phyloP scores from a whole-genome alignment of 2,888 invertebrate genomes.

The Marronus borbonicus region DNA sequence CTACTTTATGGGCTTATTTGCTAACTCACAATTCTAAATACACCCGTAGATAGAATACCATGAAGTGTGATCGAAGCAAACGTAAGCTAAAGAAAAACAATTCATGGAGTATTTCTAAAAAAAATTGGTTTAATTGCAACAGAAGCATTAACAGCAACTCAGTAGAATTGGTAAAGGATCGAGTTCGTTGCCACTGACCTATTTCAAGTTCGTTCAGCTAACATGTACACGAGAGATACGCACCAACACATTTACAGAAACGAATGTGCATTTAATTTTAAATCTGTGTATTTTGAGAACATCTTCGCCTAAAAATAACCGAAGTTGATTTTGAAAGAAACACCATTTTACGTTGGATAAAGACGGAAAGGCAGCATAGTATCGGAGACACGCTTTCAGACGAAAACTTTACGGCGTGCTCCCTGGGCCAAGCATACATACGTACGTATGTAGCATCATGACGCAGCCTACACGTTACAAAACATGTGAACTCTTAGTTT shows the following conservation, averaged over 20 bases:
- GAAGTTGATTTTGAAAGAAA: slow-evolving; percentile 49
- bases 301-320: slow-evolving; percentile 58
- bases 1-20: no score
- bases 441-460: background rate
- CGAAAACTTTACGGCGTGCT: slow-evolving; percentile 2
- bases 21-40: no score
- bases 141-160: slow-evolving; percentile 14
- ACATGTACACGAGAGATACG: slow-evolving; percentile 54
- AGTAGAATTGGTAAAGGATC: slow-evolving; percentile 49
- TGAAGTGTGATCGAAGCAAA: no score
- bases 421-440: background rate
- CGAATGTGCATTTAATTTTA: slow-evolving; percentile 57
- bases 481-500: background rate
- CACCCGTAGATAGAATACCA: no score
- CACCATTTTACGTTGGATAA: slow-evolving; percentile 28
- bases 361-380: slow-evolving; percentile 9
- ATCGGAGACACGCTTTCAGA: slow-evolving; percentile 29
- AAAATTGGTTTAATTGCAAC: background rate
- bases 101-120: slow-evolving; percentile 5
- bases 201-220: slow-evolving; percentile 65
- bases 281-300: slow-evolving; percentile 60
- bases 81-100: no score
- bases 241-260: slow-evolving; percentile 41
- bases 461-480: background rate
- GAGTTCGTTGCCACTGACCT: slow-evolving; percentile 67